Evolutionary conservation across 2,797 vertebrate species (phyloP), one percentile per base, ranked within the genome.

Genomic region (Enteromius paludinosus): DNA sequence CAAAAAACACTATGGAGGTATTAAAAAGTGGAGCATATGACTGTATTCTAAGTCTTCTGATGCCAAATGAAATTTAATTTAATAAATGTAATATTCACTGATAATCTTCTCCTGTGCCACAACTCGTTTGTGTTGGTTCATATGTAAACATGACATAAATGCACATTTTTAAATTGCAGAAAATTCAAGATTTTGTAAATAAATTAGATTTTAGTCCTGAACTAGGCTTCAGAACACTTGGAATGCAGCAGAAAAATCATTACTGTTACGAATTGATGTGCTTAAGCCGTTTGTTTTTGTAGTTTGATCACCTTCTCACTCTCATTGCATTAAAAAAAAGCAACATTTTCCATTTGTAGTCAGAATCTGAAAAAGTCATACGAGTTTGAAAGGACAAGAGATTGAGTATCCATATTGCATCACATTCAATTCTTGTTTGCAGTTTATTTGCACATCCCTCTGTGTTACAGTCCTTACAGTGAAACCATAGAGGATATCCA

Each of bases 401-500:
- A 3, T 12, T 41, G 52, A 17, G n/a, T 23, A 75, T 59, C 14
- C 52, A 69, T 4, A 69, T 68, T 43, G 25, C 2, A 62, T 52
- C n/a, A 52, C 20, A 52, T 65, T 49, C 2, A 25, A 61, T 25
- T 59, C 10, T 30, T 56, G 17, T 54, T 18, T n/a, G 14, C 4
- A 18, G 3, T 79, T 59, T 2, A 56, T 69, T 68, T 20, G 68
- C 78, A 59, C 23, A 79, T 70, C 61, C 28, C 6, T 75, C 33
- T 41, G 14, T 59, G 6, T 62, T 70, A 62, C 68, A 20, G 30
- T 41, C 14, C 4, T 43, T 43, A 49, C n/a, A 77, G 43, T 49
- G 8, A 59, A 38, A 74, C 33, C 23, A 80, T 64, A 83, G 84
- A 90, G 89, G 85, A 91, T 91, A 91, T 92, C 89, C 85, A 91